Base-by-base conservation (phyloP, 2,113 vertebrate genomes). In the Oncorhynchus mykiss region DNA sequence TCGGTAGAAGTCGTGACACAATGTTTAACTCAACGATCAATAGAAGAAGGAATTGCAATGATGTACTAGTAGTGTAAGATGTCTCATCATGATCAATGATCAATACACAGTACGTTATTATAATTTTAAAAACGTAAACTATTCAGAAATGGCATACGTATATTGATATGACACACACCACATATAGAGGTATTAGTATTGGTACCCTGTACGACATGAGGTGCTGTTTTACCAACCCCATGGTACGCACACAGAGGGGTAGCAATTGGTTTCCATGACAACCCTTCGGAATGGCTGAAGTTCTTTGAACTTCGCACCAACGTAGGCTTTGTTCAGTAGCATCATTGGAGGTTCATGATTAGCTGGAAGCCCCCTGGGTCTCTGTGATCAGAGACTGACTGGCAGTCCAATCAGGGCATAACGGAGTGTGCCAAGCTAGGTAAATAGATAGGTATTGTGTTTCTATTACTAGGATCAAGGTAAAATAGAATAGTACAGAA, bases 321-420 rank as follows among this genome's bases (percentile, higher is more conserved):
- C 18, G 9, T 31, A 29, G 29, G 18, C 14, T 66, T 88, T 79
- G 84, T 84, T 78, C 59, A 24, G 74, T 72, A 79, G 77, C 85
- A 84, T 86, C 84, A 87, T 51, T 79, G 81, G 79, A 83, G 85
- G 79, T 80, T 77, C 71, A 77, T 85, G 82, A 86, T 89, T 88
- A 88, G 82, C 77, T 13, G 48, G n/a, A 64, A 68, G 80, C 75
- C 76, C 80, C 69, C 1, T 8, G 11, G 74, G 87, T 85, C 80
- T 5, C 84, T 59, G 85, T 82, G 88, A 85, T 85, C 80, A 76
- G 74, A 3, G 77, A 27, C 76, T 66, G 82, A 27, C 77, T 66
- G 80, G 81, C 71, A 71, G 9, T 45, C 39, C 39, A 45, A 45
- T 45, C 39, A 13, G 78, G 72, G 83, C 59, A n/a, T n/a, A 76